Evolutionary conservation across 2,113 vertebrate species (phyloP), one percentile per base, ranked within the genome.

Genomic region (Sialia sialis): DNA sequence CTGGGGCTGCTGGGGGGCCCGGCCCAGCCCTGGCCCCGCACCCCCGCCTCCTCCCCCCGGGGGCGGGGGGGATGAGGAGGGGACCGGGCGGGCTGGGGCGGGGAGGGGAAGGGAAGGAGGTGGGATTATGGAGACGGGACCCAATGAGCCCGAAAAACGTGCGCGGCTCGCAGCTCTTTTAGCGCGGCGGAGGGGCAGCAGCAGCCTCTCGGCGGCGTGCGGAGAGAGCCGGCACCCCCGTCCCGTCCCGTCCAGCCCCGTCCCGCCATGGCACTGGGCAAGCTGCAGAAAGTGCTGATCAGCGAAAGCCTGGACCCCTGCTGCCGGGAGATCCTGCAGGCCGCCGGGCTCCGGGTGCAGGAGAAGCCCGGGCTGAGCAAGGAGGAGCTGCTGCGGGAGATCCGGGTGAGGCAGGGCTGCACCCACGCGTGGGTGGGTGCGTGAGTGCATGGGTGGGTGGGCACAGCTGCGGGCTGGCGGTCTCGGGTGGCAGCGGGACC

Each of bases 231-330:
- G 30, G 20, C 43, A n/a, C 11, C 46, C 23, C 36, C 13, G 34
- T 3, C 79, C 56, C 41, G 85, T 20, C 46, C 74, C 4, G 30
- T 4, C 41, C 54, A 6, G 7, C 13, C 51, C 62, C 10, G 39
- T 30, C 34, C 36, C 32, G 43, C 80, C 26, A 99, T 99, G 99
- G 98, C 98, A 52, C 97, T 98, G 16, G 96, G 98, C 22, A 95
- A 89, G 82, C 97, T 99, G 90, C 96, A 96, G 84, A 98, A 97
- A 21, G 97, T 99, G 60, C 96, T 99, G 63, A 99, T 99, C 95
- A 99, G 99, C 79, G 99, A 99, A 59, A 99, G 98, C 75, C 98
- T 99, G 39, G 99, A 99, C 92, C 98, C 98, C 2, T 98, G 98
- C 91, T 99, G 99, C 95, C 97, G 97, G 95, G 85, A 97, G 76